Evolutionary conservation across 1,140 invertebrate species (phyloP).

Genomic region (Babylonia areolata): DNA sequence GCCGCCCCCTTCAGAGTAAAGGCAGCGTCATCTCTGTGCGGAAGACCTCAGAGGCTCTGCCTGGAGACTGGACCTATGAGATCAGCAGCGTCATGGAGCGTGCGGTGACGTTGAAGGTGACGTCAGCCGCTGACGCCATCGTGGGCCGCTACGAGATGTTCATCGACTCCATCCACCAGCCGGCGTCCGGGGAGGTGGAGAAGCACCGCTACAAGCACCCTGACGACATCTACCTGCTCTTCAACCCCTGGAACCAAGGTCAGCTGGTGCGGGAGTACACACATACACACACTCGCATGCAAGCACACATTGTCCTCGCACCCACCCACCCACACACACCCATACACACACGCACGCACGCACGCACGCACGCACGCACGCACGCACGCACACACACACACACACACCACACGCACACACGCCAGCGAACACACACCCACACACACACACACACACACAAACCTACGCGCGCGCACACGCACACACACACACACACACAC

Average conservation of each 20-base stretch:
- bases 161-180: constrained; percentile 65
- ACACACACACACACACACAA: too few relatives aligned
- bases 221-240: constrained; percentile 83
- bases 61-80: constrained; percentile 61
- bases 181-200: constrained; percentile 52
- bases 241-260: constrained; percentile 92
- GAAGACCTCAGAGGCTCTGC: constrained; percentile 48
- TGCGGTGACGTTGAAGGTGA: constrained; percentile 62
- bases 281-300: too few relatives aligned
- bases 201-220: constrained; percentile 65
- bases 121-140: constrained; percentile 59
- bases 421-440: too few relatives aligned
- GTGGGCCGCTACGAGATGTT: constrained; percentile 70
- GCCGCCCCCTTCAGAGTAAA: constrained; percentile 68
- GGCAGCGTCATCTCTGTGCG: constrained; percentile 65
- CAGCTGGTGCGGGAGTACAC: too few relatives aligned
- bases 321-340: too few relatives aligned
- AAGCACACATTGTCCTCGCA: too few relatives aligned
- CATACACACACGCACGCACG: too few relatives aligned
- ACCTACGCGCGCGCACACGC: too few relatives aligned
- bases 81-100: constrained; percentile 55
- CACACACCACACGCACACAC: too few relatives aligned
- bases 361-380: too few relatives aligned
- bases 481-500: too few relatives aligned
- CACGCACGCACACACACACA: too few relatives aligned